Base-by-base conservation (phyloP, 1,140 invertebrate genomes). In the Lordiphosa mommai region DNA sequence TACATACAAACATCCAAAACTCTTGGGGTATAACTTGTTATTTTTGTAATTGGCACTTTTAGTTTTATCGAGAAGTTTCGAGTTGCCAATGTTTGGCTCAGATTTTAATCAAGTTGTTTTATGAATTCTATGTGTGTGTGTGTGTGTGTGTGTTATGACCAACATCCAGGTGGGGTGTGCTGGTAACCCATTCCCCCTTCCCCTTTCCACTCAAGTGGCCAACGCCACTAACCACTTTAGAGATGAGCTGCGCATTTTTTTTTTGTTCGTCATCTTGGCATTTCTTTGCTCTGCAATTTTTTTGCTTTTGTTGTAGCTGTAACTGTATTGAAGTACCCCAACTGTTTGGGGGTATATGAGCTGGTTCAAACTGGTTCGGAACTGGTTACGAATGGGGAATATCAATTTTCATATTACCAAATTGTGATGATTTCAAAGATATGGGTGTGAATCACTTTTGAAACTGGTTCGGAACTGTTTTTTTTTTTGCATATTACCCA, bases 1-100 rank as follows among this genome's bases (percentile, higher is more conserved):
- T 66, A 64, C 52, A 65, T 40, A 41, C 16, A 44, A n/a, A n/a
- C 29, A 20, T 40, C 10, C 14, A 46, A 12, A 59, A 23, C 20
- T 17, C 37, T 34, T 30, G 27, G 12, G 1, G 30, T 10, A 51
- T 33, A 69, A 57, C 56, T 71, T 70, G 60, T 74, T 71, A 74
- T 82, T 82, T 80, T 67, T 67, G 70, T 80, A 80, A 79, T 79
- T 79, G 76, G 65, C 56, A 79, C 56, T 66, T 79, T 60, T 37
- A 49, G 57, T 79, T 79, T 61, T 53, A 68, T 72, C 53, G 29
- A 68, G 32, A 48, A 30, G 8, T 4, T 7, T n/a, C 10, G 20
- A 14, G 8, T 9, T 32, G n/a, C 5, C 9, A 40, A 8, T 17
- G 33, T 48, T 23, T 14, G 37, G 36, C 40, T 30, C 46, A 41